Evolutionary conservation across 1,140 invertebrate genomes (phyloP).

Genomic region (Drosophila ananassae): DNA sequence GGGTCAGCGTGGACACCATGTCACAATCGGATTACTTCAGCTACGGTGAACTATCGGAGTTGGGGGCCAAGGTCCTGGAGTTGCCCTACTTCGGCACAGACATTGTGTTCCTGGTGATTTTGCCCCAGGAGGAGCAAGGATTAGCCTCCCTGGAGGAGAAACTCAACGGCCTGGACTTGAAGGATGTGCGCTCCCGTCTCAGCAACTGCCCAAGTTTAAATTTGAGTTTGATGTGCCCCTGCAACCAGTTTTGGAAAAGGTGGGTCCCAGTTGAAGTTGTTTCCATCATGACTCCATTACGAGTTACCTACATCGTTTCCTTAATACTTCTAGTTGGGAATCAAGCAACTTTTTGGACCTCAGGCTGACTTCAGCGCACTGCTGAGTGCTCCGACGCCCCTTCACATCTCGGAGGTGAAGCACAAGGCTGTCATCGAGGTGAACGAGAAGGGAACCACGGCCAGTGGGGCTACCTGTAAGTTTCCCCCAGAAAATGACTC

Average conservation of each 20-base stretch:
- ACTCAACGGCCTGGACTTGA: constrained; percentile 77
- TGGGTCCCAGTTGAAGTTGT: constrained; percentile 44
- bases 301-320: neutral
- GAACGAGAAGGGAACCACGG: constrained; percentile 86
- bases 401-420: constrained; percentile 85
- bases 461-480: constrained; percentile 84
- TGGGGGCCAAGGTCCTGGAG: constrained; percentile 58
- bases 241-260: constrained; percentile 84
- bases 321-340: constrained; percentile 84
- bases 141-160: constrained; percentile 84
- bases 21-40: constrained; percentile 72
- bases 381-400: constrained; percentile 81
- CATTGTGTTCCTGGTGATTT: constrained; percentile 86
- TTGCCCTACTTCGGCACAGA: constrained; percentile 83
- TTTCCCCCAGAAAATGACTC: neutral
- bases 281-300: neutral
- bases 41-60: constrained; percentile 44
- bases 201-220: constrained; percentile 86
- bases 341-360: constrained; percentile 85
- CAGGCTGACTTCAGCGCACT: constrained; percentile 87
- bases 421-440: constrained; percentile 86
- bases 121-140: constrained; percentile 86
- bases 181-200: constrained; percentile 64
- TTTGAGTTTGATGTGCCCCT: constrained; percentile 86
- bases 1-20: constrained; percentile 85